Evolutionary conservation across 2,113 vertebrate genomes (phyloP), one percentile per base, ranked within the genome.

Genomic region (Nansenia antarctica): DNA sequence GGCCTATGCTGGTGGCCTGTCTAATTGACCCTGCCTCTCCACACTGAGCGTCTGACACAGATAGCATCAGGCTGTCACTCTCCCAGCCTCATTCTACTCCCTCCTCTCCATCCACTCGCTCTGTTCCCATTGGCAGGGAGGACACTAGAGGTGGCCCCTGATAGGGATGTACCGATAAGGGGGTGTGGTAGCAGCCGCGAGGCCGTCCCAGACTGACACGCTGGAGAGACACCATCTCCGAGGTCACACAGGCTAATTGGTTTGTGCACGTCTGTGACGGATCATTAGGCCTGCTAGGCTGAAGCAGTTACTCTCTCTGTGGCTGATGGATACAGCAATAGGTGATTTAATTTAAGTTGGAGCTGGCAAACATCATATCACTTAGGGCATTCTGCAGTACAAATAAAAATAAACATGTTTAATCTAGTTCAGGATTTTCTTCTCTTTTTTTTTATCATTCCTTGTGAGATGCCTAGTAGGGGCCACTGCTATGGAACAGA

Each of bases 231-330:
- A 26, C 49, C 73, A 72, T 82, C 78, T 80, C 70, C 55, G 39
- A 79, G 86, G 86, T 89, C 86, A 85, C 55, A 42, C 15, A 31
- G 82, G 84, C 78, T 91, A 88, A 88, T 90, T 90, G 82, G 80
- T 86, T 87, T 87, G 82, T 79, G 74, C 85, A 80, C 75, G 65
- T 88, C 74, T 79, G 79, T 63, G 76, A 86, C 73, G 69, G 74
- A 81, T 74, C 80, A 85, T 87, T 85, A 88, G 79, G 62, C 62
- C 34, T 62, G 53, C 53, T 39, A 72, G 74, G 67, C 67, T 66
- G 55, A 73, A 70, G 80, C 77, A 64, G 78, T 76, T 24, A n/a
- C 45, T 42, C 29, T 5, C 27, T 65, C 63, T 53, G 35, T 29
- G 18, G 39, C 49, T 61, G 65, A 73, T 75, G 34, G 47, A 73